These are phyloP conservation scores for Lacerta agilis DNA, from an alignment of 2,797 vertebrate species.

Conservation along the genomic window DNA sequence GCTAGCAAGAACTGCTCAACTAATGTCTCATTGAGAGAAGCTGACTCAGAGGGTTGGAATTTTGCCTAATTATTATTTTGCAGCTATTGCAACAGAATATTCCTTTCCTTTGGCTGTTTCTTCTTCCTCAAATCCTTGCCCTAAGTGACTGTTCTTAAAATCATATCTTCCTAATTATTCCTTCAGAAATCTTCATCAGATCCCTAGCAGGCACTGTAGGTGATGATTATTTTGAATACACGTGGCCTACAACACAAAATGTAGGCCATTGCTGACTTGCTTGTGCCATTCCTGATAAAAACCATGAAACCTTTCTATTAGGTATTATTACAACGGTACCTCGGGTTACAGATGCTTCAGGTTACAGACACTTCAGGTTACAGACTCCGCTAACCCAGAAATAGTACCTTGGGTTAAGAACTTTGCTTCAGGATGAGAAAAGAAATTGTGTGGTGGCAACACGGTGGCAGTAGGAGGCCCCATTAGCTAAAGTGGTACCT, in stretches of 20 bases:
- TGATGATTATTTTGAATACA: neutral
- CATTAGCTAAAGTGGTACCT: too few relatives aligned
- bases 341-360: too few relatives aligned
- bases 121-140: neutral
- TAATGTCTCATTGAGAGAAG: neutral
- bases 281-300: constrained; percentile 13
- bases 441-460: too few relatives aligned
- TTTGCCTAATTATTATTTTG: constrained; percentile 13
- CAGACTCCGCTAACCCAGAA: too few relatives aligned
- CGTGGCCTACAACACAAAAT: neutral
- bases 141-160: constrained; percentile 24
- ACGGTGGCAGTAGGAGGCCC: too few relatives aligned
- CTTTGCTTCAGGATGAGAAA: too few relatives aligned
- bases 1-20: neutral
- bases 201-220: neutral
- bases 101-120: neutral
- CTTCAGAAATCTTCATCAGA: constrained; percentile 15
- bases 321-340: neutral
- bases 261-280: neutral
- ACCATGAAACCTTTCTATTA: neutral
- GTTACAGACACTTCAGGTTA: too few relatives aligned
- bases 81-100: neutral
- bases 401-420: too few relatives aligned
- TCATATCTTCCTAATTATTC: neutral
- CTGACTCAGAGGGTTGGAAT: constrained; percentile 18